Percentiles rank a stretch among this genome's conserved stretches.
Conservation (phyloP, 23 tunicate species). For the Phallusia fumigata region DNA sequence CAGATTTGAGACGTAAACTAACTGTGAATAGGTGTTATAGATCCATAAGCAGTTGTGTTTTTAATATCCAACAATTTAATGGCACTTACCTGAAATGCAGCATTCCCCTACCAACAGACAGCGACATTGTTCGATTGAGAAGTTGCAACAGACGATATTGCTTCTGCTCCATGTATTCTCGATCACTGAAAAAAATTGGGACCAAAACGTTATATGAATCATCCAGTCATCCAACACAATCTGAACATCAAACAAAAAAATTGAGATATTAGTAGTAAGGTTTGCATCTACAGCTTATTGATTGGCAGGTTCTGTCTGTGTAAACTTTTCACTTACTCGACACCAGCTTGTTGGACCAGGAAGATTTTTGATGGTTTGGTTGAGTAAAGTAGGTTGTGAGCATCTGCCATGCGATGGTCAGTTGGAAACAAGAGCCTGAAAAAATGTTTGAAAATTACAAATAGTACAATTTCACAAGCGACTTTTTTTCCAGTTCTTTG, state of each 20-base stretch:
- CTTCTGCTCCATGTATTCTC: conserved; percentile 75
- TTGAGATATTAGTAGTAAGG: background rate
- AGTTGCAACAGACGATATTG: conserved; percentile 52
- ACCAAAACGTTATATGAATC: background rate
- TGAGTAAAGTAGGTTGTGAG: conserved; percentile 44
- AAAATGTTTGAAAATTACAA: conserved; percentile 2
- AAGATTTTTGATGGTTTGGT: conserved; percentile 34
- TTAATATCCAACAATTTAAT: background rate
- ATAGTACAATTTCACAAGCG: too few relatives aligned
- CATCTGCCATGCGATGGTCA: conserved; percentile 90
- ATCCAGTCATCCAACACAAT: background rate
- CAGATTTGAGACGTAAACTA: too few relatives aligned
- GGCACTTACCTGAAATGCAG: conserved; percentile 42
- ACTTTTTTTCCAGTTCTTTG: too few relatives aligned
- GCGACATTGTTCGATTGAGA: conserved; percentile 75
- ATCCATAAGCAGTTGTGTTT: too few relatives aligned
- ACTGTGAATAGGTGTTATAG: too few relatives aligned
- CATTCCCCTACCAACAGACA: conserved; percentile 87
- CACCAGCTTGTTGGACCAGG: conserved; percentile 53
- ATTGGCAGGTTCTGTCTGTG: too few relatives aligned
- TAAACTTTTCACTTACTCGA: conserved; percentile 41
- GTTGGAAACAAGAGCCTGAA: conserved; percentile 79
- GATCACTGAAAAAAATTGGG: conserved; percentile 50
- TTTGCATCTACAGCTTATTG: too few relatives aligned
- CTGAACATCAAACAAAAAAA: conserved; percentile 40